Base-by-base conservation (phyloP, 2,888 invertebrate species). In the Campoplex nolae region DNA sequence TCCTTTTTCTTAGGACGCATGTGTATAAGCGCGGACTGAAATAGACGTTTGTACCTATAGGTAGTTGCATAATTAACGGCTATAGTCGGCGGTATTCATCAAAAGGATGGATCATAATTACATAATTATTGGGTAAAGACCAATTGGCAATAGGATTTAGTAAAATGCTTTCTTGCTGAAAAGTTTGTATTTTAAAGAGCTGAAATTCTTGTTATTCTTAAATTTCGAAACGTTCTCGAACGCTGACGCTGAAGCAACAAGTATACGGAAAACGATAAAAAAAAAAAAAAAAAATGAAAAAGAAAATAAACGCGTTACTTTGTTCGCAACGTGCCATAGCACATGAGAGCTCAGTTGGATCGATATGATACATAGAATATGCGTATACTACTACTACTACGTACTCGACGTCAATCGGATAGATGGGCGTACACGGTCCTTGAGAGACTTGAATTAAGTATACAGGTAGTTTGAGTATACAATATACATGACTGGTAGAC, bases 381-480 rank as follows among this genome's bases (percentile, higher is more conserved):
- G 73, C 67, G 74, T 67, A 23, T 54, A 38, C 38, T 0, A 23
- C 23, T 0, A 23, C 23, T 51, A 42, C 67, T 67, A 54, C 48
- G 42, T 42, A 51, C 79, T 51, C 73, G 38, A 80, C 54, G 79
- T 32, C 51, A 9, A 58, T 18, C 42, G 38, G 73, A 45, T 80
- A 8, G 71, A 62, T 73, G 73, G 84, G 78, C 73, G 78, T 54
- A 42, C 78, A 78, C 58, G 58, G 84, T 84, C 84, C 84, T 84
- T 84, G 84, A 79, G 58, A 71, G n/a, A 79, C 67, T 68, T 79
- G 73, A 84, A 84, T 84, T 79, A 79, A 79, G 67, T 68, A 79
- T 79, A 75, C 74, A 84, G 38, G 42, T 32, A 79, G 71, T 71
- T 51, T 58, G 70, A 54, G 32, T 70, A 70, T 79, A 42, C 32